Conservation (phyloP, 37 sponge, comb jelly and placozoan genomes). For the Aplysina aerophoba region DNA sequence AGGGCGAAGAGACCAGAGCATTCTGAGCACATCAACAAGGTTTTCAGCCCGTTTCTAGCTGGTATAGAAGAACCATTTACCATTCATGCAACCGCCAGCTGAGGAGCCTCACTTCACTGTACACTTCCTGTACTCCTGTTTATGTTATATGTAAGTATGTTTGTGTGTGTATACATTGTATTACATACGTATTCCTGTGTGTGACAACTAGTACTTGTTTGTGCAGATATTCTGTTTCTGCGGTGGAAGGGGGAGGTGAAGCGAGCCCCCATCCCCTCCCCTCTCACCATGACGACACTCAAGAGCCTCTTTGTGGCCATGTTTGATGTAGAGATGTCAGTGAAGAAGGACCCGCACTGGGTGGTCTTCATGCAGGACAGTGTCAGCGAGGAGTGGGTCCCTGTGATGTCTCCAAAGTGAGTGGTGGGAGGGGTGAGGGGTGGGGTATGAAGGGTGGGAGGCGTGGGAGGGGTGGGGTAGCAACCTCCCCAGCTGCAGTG, state of each 20-base stretch:
- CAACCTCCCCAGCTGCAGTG: too few relatives aligned
- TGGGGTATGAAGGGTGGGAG: neutral
- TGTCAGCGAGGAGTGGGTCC: conserved; percentile 42
- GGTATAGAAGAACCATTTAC: too few relatives aligned
- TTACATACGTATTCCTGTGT: too few relatives aligned
- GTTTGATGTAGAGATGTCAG: conserved; percentile 56
- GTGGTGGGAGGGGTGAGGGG: neutral
- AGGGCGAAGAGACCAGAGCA: too few relatives aligned
- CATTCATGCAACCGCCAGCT: too few relatives aligned
- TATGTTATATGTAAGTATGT: neutral
- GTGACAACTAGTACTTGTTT: too few relatives aligned
- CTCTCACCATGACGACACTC: conserved; percentile 71
- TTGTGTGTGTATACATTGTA: neutral
- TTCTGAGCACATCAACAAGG: too few relatives aligned
- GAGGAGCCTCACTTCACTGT: too few relatives aligned
- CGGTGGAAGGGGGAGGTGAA: conserved; percentile 51
- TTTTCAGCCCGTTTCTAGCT: too few relatives aligned
- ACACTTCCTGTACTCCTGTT: too few relatives aligned
- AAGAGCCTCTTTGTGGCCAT: conserved; percentile 70
- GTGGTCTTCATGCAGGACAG: conserved; percentile 51
- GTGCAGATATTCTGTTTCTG: conserved; percentile 73
- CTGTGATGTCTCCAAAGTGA: conserved; percentile 52
- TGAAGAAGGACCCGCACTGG: conserved; percentile 37
- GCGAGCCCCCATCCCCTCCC: conserved; percentile 76
- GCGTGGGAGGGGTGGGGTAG: neutral